Conservation (phyloP, 30 jellyfish, hydroid and myxozoan species). For the Rhopilema esculentum region DNA sequence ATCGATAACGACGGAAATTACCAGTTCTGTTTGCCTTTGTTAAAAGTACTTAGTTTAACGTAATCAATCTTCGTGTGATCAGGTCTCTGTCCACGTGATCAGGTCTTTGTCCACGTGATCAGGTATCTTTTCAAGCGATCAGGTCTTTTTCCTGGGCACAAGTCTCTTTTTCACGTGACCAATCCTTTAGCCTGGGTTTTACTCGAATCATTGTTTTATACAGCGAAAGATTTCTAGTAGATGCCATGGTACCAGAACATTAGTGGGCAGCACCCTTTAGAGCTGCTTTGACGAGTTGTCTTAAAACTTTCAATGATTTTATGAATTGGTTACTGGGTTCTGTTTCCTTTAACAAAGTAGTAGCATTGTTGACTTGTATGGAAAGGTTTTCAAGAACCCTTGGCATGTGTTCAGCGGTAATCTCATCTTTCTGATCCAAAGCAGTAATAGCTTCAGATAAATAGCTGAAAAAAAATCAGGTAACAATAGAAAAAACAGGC, state of each 20-base stretch:
- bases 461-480: slow-evolving; percentile 55
- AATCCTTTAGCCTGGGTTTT: no score
- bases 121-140: no score
- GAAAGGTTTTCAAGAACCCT: slow-evolving; percentile 56
- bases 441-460: slow-evolving; percentile 72
- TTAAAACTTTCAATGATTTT: slow-evolving; percentile 25
- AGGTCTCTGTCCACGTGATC: no score
- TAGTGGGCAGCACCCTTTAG: background rate
- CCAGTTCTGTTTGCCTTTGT: background rate
- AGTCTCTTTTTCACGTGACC: no score
- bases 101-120: no score
- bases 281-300: slow-evolving; percentile 25
- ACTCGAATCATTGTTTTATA: no score
- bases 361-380: slow-evolving; percentile 54
- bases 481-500: no score
- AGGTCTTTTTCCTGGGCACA: no score
- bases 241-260: background rate
- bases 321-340: slow-evolving; percentile 30
- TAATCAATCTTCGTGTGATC: no score
- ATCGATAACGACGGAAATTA: background rate
- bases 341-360: slow-evolving; percentile 6
- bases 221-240: background rate
- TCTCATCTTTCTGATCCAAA: slow-evolving; percentile 65
- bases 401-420: slow-evolving; percentile 85
- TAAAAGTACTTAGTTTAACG: no score